Evolutionary conservation across 1,140 invertebrate genomes (phyloP).

Genomic region (Caenorhabditis briggsae): DNA sequence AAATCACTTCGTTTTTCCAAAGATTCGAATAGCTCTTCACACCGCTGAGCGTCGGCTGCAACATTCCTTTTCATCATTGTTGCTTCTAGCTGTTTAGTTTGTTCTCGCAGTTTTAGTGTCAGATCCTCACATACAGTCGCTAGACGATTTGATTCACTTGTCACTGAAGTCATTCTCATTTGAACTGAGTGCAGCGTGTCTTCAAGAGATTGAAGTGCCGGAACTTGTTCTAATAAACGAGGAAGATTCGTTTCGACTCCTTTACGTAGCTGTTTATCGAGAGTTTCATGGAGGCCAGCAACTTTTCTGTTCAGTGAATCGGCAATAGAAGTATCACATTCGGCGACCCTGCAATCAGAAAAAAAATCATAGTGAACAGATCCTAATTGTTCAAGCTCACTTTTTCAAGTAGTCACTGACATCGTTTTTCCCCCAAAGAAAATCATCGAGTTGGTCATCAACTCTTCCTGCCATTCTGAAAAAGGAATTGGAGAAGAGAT

Average conservation of each 20-base stretch:
- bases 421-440: conserved; percentile 74
- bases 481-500: neutral
- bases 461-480: conserved; percentile 58
- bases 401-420: conserved; percentile 72
- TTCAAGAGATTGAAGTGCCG: conserved; percentile 74
- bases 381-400: conserved; percentile 44
- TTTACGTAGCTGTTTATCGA: conserved; percentile 66
- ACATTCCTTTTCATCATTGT: conserved; percentile 33
- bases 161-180: conserved; percentile 36
- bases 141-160: neutral
- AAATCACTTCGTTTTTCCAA: conserved; percentile 62
- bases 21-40: conserved; percentile 59
- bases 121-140: neutral
- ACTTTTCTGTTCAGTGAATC: conserved; percentile 61
- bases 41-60: conserved; percentile 41
- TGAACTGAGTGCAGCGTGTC: conserved; percentile 58
- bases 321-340: conserved; percentile 33
- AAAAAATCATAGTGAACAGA: neutral
- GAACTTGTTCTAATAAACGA: conserved; percentile 74
- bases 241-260: conserved; percentile 76
- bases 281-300: conserved; percentile 62
- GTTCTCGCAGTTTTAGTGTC: neutral
- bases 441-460: conserved; percentile 72
- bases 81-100: conserved; percentile 6
- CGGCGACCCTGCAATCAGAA: conserved; percentile 13